Conservation (phyloP, 2,113 vertebrate species). For the Budorcas taxicolor region DNA sequence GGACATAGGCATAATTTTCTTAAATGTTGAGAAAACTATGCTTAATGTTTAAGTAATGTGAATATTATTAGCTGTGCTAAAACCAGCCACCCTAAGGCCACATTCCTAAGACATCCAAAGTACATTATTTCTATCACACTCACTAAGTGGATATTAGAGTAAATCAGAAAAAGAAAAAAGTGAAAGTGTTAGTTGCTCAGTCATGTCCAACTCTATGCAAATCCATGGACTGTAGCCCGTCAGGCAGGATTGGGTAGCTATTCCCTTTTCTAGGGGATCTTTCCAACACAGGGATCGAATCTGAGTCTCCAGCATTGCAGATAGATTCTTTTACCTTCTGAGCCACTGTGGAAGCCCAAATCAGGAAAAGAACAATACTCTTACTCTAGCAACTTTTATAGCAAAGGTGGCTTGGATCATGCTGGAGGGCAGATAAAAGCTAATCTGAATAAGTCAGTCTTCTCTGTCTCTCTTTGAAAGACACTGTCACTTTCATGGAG, state of each 20-base stretch:
- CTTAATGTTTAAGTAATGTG: background rate
- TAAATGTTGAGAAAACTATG: background rate
- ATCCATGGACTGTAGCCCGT: background rate
- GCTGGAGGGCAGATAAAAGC: background rate
- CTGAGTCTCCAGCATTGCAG: background rate
- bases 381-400: background rate
- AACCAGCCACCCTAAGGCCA: background rate
- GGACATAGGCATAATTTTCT: background rate
- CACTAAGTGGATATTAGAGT: background rate
- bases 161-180: background rate
- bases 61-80: background rate
- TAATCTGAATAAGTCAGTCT: background rate
- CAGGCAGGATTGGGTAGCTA: background rate
- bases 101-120: background rate
- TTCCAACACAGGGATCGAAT: background rate
- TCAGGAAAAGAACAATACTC: background rate
- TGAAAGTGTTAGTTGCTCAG: background rate
- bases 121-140: background rate
- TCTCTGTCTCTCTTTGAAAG: background rate
- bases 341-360: background rate
- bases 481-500: background rate
- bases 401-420: background rate
- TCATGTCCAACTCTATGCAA: background rate
- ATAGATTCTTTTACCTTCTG: background rate
- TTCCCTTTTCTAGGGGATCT: background rate